Percentiles rank a stretch among this genome's conserved stretches.
Conservation (phyloP, 2,888 invertebrate genomes). For the Lepidocyrtinus sp. region DNA sequence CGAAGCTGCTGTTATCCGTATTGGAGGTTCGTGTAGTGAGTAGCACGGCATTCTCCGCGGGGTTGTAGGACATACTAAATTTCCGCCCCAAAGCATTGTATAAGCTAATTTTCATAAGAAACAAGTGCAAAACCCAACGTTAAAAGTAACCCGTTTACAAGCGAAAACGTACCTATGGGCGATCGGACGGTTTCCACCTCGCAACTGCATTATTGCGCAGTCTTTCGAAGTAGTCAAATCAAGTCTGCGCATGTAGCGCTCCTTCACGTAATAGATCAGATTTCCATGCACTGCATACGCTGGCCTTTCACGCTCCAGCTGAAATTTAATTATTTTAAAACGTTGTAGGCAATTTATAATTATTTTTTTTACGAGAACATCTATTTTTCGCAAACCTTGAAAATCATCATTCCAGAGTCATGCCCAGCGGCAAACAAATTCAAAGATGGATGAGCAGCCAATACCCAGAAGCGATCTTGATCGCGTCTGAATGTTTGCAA, state of each 20-base stretch:
- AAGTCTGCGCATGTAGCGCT: conserved; percentile 88
- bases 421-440: conserved; percentile 99
- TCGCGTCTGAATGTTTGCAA: conserved; percentile 94
- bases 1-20: conserved; percentile 93
- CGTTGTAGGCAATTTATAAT: background rate
- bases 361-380: background rate
- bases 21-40: conserved; percentile 87
- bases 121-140: background rate
- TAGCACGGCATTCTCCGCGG: conserved; percentile 95
- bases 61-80: conserved; percentile 95
- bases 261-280: conserved; percentile 95
- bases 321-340: conserved; percentile 71
- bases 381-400: conserved; percentile 74
- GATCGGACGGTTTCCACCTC: conserved; percentile 84
- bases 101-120: too few relatives aligned
- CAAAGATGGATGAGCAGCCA: conserved; percentile 93
- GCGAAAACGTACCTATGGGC: conserved; percentile 76
- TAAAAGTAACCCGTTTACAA: background rate
- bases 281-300: conserved; percentile 96
- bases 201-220: conserved; percentile 91
- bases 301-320: conserved; percentile 94
- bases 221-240: conserved; percentile 96
- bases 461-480: conserved; percentile 97
- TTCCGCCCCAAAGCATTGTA: too few relatives aligned
- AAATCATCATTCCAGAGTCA: conserved; percentile 96